phyloP scores from a whole-genome alignment of 2,888 invertebrate species.

The Osmoderma eremita region DNA sequence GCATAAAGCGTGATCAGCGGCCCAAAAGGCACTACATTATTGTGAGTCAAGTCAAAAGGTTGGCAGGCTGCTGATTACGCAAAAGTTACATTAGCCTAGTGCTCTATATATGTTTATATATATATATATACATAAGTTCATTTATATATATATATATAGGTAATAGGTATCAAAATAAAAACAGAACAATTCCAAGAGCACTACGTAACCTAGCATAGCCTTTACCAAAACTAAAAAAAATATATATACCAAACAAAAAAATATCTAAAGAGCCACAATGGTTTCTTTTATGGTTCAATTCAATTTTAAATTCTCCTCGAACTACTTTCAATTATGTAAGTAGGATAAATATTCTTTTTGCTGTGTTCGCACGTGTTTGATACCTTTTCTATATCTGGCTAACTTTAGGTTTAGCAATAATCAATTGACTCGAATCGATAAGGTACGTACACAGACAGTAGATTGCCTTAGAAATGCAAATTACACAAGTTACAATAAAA shows the following conservation, averaged over 20 bases:
- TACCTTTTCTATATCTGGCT: conserved; percentile 7
- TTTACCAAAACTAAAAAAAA: conserved; percentile 37
- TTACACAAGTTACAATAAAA: conserved; percentile 48
- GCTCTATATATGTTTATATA: conserved; percentile 26
- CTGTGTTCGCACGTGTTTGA: conserved; percentile 13
- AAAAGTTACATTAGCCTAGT: conserved; percentile 52
- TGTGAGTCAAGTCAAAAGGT: conserved; percentile 58
- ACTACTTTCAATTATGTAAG: no score
- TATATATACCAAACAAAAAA: conserved; percentile 32
- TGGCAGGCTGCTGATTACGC: conserved; percentile 64
- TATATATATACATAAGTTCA: conserved; percentile 16
- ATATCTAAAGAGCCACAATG: conserved; percentile 36
- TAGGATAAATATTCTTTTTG: conserved; percentile 33
- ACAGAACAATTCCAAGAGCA: conserved; percentile 41
- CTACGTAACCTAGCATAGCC: conserved; percentile 45
- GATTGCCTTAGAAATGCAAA: conserved; percentile 49
- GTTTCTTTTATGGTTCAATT: neutral
- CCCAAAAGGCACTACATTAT: conserved; percentile 65
- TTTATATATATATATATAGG: no score
- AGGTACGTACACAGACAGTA: conserved; percentile 43
- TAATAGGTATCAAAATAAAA: conserved; percentile 21
- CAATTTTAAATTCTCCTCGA: conserved; percentile 16
- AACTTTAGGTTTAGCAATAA: conserved; percentile 7
- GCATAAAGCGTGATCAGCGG: conserved; percentile 63
- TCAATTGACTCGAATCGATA: conserved; percentile 42